Conservation (phyloP, 2,888 invertebrate genomes). For the Cataglyphis rosenhaueri region DNA sequence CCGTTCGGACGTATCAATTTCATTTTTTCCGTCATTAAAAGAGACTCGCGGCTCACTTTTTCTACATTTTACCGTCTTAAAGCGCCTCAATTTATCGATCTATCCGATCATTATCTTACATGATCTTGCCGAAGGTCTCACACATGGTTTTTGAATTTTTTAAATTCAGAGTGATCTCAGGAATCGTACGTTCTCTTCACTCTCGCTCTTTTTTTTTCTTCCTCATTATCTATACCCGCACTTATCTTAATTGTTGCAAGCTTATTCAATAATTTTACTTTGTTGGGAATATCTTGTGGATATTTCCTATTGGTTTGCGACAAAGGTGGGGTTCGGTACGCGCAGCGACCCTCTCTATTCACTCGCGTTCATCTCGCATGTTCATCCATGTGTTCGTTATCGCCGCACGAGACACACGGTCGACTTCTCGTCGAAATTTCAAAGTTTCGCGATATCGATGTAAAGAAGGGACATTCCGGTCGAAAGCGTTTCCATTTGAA, state of each 20-base stretch:
- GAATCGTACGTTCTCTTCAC: neutral
- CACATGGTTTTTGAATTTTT: conserved; percentile 23
- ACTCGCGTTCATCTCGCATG: conserved; percentile 1
- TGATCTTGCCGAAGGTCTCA: neutral
- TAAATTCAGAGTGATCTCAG: neutral
- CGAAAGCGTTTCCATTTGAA: neutral
- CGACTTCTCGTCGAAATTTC: neutral
- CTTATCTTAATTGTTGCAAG: conserved; percentile 28
- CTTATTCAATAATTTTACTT: conserved; percentile 12
- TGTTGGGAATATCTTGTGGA: neutral
- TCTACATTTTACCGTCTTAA: neutral
- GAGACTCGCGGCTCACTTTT: neutral
- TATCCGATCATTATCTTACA: conserved; percentile 11
- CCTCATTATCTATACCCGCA: conserved; percentile 26
- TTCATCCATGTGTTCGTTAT: conserved; percentile 27
- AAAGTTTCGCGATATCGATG: neutral
- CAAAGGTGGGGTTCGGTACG: neutral
- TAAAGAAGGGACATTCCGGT: neutral
- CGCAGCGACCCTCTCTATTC: conserved; percentile 2
- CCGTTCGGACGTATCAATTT: conserved; percentile 26
- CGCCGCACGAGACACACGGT: neutral
- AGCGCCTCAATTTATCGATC: neutral
- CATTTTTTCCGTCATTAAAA: neutral
- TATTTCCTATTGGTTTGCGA: conserved; percentile 35
- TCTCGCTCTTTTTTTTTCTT: neutral